These are phyloP conservation scores for Hydroisotoma schaefferi DNA, from an alignment of 2,888 invertebrate genomes.

Conservation along the genomic window DNA sequence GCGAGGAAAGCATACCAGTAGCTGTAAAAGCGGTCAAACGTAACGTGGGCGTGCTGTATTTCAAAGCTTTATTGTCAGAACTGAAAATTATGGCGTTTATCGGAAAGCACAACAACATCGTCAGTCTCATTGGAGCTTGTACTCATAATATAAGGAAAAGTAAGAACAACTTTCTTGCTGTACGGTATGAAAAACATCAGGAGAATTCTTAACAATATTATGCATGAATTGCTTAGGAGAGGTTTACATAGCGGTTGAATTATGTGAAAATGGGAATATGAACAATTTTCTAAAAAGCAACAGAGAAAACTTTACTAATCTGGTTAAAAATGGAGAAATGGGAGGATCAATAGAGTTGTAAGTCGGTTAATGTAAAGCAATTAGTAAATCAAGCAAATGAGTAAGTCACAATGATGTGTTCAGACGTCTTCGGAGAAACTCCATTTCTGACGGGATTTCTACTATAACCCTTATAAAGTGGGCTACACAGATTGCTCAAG, in stretches of 20 bases:
- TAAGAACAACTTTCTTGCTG: conserved; percentile 15
- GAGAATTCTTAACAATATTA: no score
- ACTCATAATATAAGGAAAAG: conserved; percentile 41
- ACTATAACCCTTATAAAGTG: conserved; percentile 38
- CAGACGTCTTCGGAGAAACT: conserved; percentile 16
- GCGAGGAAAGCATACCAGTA: conserved; percentile 22
- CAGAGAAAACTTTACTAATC: conserved; percentile 31
- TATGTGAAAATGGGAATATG: conserved; percentile 37
- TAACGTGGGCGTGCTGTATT: conserved; percentile 37
- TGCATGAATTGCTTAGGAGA: no score
- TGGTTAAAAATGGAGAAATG: conserved; percentile 29
- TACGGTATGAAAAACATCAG: conserved; percentile 4
- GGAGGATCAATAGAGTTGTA: neutral
- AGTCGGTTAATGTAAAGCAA: neutral
- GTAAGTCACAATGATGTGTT: conserved; percentile 5
- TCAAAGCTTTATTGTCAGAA: conserved; percentile 39
- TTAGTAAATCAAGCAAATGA: neutral
- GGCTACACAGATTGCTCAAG: conserved; percentile 37
- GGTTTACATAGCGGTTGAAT: conserved; percentile 37
- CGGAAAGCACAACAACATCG: conserved; percentile 39
- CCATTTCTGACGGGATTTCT: conserved; percentile 24
- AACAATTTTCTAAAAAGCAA: conserved; percentile 32
- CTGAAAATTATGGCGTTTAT: conserved; percentile 41
- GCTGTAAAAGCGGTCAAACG: conserved; percentile 38
- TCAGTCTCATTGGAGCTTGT: conserved; percentile 42